These are phyloP conservation scores for Halcyon senegalensis DNA, from an alignment of 2,113 vertebrate species.

Conservation along the genomic window DNA sequence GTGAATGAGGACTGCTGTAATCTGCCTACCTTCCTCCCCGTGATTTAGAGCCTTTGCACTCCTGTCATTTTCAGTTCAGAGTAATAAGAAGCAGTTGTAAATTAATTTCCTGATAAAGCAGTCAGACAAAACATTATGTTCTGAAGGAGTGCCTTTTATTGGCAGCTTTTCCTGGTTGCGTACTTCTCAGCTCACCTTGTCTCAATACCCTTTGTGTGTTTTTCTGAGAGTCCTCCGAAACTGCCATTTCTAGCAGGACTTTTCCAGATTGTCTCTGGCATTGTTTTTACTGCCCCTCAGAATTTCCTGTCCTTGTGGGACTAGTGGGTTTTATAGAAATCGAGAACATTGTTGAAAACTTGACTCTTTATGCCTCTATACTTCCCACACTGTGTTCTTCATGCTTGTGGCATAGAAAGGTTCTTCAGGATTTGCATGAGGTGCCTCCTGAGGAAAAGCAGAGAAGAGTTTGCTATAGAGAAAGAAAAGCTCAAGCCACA, in stretches of 20 bases:
- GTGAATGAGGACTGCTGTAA: background rate
- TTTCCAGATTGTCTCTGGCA: background rate
- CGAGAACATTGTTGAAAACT: background rate
- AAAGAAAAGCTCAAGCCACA: background rate
- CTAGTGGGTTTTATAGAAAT: background rate
- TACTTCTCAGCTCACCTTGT: constrained; percentile 71
- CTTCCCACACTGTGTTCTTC: background rate
- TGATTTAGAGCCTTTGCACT: background rate
- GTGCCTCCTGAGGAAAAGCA: background rate
- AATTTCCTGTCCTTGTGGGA: background rate
- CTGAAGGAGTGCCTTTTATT: constrained; percentile 60
- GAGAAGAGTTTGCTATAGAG: background rate
- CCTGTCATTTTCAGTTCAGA: constrained; percentile 18
- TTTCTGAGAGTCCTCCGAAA: background rate
- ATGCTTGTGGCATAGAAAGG: background rate
- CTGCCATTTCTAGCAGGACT: background rate
- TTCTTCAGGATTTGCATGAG: background rate
- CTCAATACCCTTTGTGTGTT: constrained; percentile 27
- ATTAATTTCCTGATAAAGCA: constrained; percentile 48
- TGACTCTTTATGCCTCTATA: background rate
- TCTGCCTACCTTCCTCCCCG: background rate
- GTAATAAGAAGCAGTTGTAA: constrained; percentile 64
- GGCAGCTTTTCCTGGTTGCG: constrained; percentile 56
- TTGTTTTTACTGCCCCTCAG: background rate
- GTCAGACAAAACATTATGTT: constrained; percentile 58